These are phyloP conservation scores for Cheilosia soror DNA, from an alignment of 2,888 invertebrate species.

Conservation along the genomic window DNA sequence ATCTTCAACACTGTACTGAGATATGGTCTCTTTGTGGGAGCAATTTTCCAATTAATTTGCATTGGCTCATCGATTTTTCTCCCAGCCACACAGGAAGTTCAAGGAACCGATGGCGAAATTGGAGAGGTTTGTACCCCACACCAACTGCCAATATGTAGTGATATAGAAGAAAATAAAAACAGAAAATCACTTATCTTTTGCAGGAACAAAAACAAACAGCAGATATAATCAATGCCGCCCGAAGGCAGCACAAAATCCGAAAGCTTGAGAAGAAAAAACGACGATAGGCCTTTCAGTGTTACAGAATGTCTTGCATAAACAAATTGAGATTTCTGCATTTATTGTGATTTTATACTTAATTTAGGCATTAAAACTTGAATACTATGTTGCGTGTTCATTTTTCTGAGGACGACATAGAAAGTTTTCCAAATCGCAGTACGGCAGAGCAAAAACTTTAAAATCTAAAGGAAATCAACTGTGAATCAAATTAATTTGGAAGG, in stretches of 20 bases:
- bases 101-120: constrained; percentile 76
- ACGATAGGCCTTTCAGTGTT: constrained; percentile 76
- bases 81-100: constrained; percentile 84
- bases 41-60: constrained; percentile 94
- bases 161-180: constrained; percentile 26
- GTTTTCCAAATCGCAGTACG: constrained; percentile 47
- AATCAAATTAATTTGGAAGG: background rate
- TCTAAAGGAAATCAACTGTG: constrained; percentile 22
- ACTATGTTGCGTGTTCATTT: background rate
- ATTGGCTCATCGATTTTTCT: constrained; percentile 92
- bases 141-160: background rate
- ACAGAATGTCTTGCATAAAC: background rate
- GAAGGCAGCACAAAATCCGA: constrained; percentile 81
- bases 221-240: constrained; percentile 76
- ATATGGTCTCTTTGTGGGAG: constrained; percentile 93
- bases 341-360: constrained; percentile 70
- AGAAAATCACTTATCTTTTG: background rate
- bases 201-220: constrained; percentile 76
- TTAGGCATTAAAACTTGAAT: constrained; percentile 46
- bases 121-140: constrained; percentile 69
- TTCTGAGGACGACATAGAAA: constrained; percentile 11
- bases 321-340: constrained; percentile 56
- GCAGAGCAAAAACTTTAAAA: background rate
- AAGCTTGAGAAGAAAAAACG: constrained; percentile 82
- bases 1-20: constrained; percentile 89